Evolutionary conservation across 2,113 vertebrate genomes (phyloP), one percentile per base, ranked within the genome.

Genomic region (Ornithorhynchus anatinus): DNA sequence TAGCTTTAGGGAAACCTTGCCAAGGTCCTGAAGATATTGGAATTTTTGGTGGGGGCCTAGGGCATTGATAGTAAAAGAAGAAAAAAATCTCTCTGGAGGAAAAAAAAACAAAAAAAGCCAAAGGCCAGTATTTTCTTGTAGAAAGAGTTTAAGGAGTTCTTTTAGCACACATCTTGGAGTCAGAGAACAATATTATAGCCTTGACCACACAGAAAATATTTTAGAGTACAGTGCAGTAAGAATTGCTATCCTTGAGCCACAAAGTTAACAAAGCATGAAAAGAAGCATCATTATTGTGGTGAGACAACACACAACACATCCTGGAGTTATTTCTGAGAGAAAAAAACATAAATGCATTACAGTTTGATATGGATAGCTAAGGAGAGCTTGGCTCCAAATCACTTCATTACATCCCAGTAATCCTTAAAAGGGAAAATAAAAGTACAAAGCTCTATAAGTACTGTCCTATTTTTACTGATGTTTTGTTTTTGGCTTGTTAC

Each of bases 241-340:
- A 69, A 74, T 77, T 74, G 29, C 33, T 72, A 79, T 63, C 71
- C 57, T 16, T 48, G 59, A 66, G 32, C 56, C 58, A 63, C 32
- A 79, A 32, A 69, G 39, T 79, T 77, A 67, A 58, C 62, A 74
- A 36, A 69, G n/a, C 43, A 78, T 36, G 20, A 42, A 81, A 69
- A 79, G 40, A 59, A 79, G 22, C 53, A 69, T 53, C 52, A 77
- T 51, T 14, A 15, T 23, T 59, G 20, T 42, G 23, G 68, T 79
- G 72, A 62, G 50, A 57, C 38, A 62, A 16, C 33, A 64, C 43
- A 80, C 57, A 53, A 44, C 23, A 5, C 38, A 67, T 31, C 27
- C 73, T 80, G 54, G 61, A 54, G 53, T 77, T 73, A 69, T 58
- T 77, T 64, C 37, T 56, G 65, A 59, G 56, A 44, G 76, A 29